Evolutionary conservation across 2,113 vertebrate genomes (phyloP), one percentile per base, ranked within the genome.

Genomic region (Peromyscus leucopus): DNA sequence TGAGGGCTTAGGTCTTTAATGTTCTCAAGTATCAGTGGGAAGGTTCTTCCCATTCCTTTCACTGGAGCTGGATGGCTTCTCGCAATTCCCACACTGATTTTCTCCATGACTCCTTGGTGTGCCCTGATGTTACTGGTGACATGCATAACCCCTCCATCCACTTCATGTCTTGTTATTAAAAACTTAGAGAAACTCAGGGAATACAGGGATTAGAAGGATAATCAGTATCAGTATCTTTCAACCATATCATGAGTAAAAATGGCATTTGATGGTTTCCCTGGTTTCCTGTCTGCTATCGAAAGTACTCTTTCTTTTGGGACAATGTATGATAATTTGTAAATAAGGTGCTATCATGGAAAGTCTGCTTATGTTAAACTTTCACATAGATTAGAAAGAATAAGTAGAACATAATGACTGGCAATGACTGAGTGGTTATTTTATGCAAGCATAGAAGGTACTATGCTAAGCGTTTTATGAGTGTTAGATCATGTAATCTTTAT

Each of bases 401-500:
- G 51, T 67, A 86, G 65, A 63, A 26, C 28, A 42, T 59, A 86
- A 24, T 46, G 48, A 65, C 75, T 80, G 13, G 76, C 46, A 90
- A 86, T 51, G 48, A 69, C 1, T 48, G 63, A 95, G 42, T 79
- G 57, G 83, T 67, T 72, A 69, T 31, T 46, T 19, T 16, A 36
- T 63, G 48, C 19, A 51, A 51, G 51, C 51, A 51, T 8, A 51
- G 51, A 7, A 76, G 17, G 33, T 33, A 71, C 69, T 92, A 84
- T 42, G 71, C 28, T 92, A 92, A 78, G 89, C 42, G 79, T 92
- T 96, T 89, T 84, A 33, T 84, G 74, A 16, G 21, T 83, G 19
- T 75, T 95, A 82, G 95, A 33, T 92, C 9, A 93, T 69, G 78
- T 91, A 82, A 89, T 86, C 2, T 48, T 91, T 87, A 28, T 1